A percentile compares a stretch with the other conserved stretches of the same genome.
phyloP scores from a whole-genome alignment of 1,140 invertebrate genomes.

The Ephestia elutella region DNA sequence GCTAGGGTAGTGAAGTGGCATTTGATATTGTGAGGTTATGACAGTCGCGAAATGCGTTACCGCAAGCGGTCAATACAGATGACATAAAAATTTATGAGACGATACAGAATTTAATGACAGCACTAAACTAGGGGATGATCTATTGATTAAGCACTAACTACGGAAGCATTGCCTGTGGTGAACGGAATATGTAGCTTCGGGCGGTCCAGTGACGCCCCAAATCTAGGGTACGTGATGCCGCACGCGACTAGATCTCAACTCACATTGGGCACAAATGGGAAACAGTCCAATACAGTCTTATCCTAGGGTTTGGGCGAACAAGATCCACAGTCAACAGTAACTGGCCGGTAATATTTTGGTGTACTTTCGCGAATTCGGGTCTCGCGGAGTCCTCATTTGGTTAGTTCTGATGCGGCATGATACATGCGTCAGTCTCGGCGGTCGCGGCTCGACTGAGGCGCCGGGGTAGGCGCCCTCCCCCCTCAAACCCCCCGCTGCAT shows the following conservation, averaged over 20 bases:
- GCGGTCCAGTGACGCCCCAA: constrained; percentile 55
- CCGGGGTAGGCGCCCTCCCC: constrained; percentile 24
- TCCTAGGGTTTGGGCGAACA: constrained; percentile 28
- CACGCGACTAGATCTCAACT: constrained; percentile 53
- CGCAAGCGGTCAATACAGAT: constrained; percentile 35
- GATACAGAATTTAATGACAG: constrained; percentile 23
- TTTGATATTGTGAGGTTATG: not conserved
- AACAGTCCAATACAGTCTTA: constrained; percentile 55
- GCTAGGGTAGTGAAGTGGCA: constrained; percentile 5
- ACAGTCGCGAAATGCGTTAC: constrained; percentile 18
- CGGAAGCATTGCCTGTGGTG: constrained; percentile 48
- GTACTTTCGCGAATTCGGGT: constrained; percentile 39
- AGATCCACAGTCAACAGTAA: constrained; percentile 54
- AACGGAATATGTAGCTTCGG: constrained; percentile 52
- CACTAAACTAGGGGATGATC: constrained; percentile 15
- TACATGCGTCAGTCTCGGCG: constrained; percentile 40
- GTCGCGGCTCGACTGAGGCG: constrained; percentile 54
- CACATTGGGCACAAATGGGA: constrained; percentile 62
- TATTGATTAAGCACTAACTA: constrained; percentile 29
- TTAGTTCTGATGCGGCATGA: constrained; percentile 32
- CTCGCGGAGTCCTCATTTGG: constrained; percentile 60
- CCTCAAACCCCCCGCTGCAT: constrained; percentile 45
- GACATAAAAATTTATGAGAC: constrained; percentile 27
- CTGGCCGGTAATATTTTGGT: constrained; percentile 28
- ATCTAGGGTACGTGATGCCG: constrained; percentile 65